Conservation (phyloP, 1,140 invertebrate genomes). For the Sycobia sp. region DNA sequence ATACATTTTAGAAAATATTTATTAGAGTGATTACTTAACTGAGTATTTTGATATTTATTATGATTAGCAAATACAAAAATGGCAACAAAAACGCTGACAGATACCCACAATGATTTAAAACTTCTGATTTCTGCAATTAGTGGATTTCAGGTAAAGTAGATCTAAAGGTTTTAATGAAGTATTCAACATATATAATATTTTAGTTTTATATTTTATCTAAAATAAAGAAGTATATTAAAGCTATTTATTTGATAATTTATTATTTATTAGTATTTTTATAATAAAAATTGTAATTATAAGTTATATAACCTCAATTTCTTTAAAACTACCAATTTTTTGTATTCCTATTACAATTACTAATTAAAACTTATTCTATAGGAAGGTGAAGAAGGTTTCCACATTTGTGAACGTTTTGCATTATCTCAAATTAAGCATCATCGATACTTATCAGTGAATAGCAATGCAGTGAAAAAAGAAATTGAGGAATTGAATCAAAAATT, state of each 20-base stretch:
- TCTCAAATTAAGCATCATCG: constrained; percentile 59
- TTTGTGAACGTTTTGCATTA: constrained; percentile 57
- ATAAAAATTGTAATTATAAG: constrained; percentile 17
- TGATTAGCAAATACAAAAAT: too few species aligned
- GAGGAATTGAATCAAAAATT: constrained; percentile 55
- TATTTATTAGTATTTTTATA: constrained; percentile 14
- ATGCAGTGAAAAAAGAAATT: constrained; percentile 52
- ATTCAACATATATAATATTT: too few species aligned
- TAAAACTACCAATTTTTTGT: not conserved
- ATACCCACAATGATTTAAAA: constrained; percentile 55
- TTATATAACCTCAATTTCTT: not conserved
- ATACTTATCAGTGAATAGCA: constrained; percentile 54
- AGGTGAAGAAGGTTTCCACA: constrained; percentile 54
- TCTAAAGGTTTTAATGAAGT: too few species aligned
- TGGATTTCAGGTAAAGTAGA: constrained; percentile 50
- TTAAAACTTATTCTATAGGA: constrained; percentile 41
- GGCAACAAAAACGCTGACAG: constrained; percentile 51
- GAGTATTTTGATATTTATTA: too few species aligned
- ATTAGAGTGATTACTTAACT: too few species aligned
- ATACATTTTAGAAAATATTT: too few species aligned
- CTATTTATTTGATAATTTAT: not conserved
- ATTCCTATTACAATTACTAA: not conserved
- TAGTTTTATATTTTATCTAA: too few species aligned
- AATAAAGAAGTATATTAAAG: too few species aligned
- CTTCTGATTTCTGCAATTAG: constrained; percentile 52